These are phyloP conservation scores for Papio anubis DNA, from an alignment of 2,113 vertebrate genomes.

Conservation along the genomic window DNA sequence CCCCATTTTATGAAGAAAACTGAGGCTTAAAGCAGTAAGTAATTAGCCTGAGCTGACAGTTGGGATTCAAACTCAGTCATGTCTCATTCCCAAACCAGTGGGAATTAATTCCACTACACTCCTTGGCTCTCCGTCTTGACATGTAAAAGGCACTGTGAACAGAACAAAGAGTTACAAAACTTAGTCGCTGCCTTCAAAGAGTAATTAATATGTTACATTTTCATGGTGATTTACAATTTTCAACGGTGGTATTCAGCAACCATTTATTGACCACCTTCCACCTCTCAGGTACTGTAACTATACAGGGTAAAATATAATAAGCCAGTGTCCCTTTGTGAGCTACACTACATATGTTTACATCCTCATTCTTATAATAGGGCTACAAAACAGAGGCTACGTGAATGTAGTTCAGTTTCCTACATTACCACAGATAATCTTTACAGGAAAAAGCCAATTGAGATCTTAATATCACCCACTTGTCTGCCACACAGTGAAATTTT, in stretches of 20 bases:
- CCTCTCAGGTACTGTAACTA: neutral
- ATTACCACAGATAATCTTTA: neutral
- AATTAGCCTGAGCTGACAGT: neutral
- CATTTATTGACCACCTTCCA: neutral
- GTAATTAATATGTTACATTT: neutral
- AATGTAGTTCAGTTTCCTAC: neutral
- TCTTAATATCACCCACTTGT: neutral
- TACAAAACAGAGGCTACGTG: neutral
- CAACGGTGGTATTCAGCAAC: neutral
- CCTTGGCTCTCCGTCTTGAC: neutral
- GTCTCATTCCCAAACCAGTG: neutral
- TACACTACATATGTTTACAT: neutral
- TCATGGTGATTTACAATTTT: neutral
- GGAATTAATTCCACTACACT: neutral
- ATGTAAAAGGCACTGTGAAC: neutral
- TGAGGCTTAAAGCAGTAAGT: neutral
- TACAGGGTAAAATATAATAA: neutral
- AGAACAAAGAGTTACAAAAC: neutral
- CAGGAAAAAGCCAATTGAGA: neutral
- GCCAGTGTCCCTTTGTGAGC: neutral
- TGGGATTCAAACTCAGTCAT: neutral
- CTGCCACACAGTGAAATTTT: neutral
- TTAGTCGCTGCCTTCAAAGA: neutral
- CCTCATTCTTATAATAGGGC: neutral
- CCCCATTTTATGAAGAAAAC: constrained; percentile 26